phyloP scores from a whole-genome alignment of 2,113 vertebrate species.

The Ceyx melanurus region DNA sequence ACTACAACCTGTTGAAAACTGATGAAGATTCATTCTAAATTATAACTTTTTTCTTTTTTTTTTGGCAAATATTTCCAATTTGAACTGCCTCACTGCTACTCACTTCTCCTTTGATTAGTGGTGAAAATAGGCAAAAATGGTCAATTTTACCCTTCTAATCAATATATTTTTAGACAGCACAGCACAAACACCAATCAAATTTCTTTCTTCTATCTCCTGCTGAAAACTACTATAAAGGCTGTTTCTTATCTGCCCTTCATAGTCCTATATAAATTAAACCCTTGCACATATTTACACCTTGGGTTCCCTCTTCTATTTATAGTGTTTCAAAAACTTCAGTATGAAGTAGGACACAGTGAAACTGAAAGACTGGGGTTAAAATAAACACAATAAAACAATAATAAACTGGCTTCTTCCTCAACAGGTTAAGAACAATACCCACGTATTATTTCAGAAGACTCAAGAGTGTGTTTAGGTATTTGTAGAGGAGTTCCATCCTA shows the following conservation, averaged over 20 bases:
- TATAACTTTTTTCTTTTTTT: not conserved
- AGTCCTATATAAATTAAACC: not conserved
- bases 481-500: not conserved
- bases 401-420: not conserved
- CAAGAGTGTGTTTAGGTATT: not conserved
- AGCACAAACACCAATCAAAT: not conserved
- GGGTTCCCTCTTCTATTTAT: not conserved
- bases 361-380: not conserved
- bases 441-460: not conserved
- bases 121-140: not conserved
- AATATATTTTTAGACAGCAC: not conserved
- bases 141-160: not conserved
- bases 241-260: not conserved
- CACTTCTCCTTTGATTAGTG: not conserved
- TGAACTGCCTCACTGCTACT: not conserved
- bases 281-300: not conserved
- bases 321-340: not conserved
- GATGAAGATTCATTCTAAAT: not conserved
- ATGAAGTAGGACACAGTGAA: not conserved
- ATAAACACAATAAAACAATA: not conserved
- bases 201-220: not conserved
- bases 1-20: not conserved
- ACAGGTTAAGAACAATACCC: not conserved
- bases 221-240: not conserved
- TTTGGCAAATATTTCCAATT: not conserved